Base-by-base conservation (phyloP, 2,797 vertebrate species). In the Fratercula arctica region DNA sequence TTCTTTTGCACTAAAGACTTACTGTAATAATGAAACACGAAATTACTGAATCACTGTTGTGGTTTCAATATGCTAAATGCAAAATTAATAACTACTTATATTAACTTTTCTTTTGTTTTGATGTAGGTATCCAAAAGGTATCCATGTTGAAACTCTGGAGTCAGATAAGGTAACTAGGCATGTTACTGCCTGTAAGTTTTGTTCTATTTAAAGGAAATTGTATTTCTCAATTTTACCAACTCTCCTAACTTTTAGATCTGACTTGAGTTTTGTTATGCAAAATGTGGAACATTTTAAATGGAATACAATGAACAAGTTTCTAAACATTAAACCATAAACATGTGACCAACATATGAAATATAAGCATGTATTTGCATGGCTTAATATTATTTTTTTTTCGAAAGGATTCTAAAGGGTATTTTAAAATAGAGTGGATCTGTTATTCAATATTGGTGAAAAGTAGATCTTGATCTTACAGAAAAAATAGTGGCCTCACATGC, bases 71-170 rank as follows among this genome's bases (percentile, higher is more conserved):
- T 46, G 17, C 26, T 54, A 81, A 78, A 51, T 59, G 43, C 17
- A 23, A 77, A 73, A 69, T 75, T 33, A 93, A 73, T 56, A 79
- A 50, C 26, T 59, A n/a, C 28, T 87, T 56, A 4, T 17, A 37
- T 39, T 89, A 75, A 23, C 18, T 93, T 90, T 86, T 72, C 29
- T 53, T 89, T 73, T 90, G 29, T 94, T 46, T 88, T 61, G 12
- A 11, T 87, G 13, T 90, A 99, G 99, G 87, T 99, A 99, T 97
- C 98, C 99, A 25, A 99, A 99, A 98, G 99, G 99, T 56, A 98
- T 99, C 97, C 99, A 99, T 8, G 98, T 99, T 79, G 99, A 99
- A 98, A 99, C 99, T 19, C 87, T 99, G 80, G 99, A 99, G 97
- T 99, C 99, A 2, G 99, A 99, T 92, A 99, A 99, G 98, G 99